These are phyloP conservation scores for Rhyzopertha dominica DNA, from an alignment of 1,140 invertebrate genomes.

Conservation along the genomic window DNA sequence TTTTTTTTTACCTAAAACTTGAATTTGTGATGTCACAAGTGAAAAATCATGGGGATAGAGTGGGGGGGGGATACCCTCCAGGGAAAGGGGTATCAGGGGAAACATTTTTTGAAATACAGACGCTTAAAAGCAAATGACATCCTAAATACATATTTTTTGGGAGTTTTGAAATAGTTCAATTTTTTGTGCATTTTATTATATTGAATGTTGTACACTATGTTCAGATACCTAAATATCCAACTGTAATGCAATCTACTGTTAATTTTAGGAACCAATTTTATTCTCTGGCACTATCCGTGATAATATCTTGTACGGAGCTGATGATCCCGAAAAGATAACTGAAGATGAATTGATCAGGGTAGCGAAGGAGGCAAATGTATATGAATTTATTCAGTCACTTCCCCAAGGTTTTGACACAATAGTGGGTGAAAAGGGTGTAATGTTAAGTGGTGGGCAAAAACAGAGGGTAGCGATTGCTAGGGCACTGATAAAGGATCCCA, in stretches of 20 bases:
- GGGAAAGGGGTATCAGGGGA: no score
- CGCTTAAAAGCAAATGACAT: no score
- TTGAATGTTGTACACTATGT: no score
- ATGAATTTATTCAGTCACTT: constrained; percentile 71
- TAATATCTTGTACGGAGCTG: constrained; percentile 78
- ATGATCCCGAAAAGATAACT: constrained; percentile 49
- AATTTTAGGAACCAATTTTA: constrained; percentile 71
- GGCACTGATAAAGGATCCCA: constrained; percentile 83
- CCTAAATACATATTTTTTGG: no score
- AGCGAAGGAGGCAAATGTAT: constrained; percentile 70
- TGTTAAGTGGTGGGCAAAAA: constrained; percentile 81
- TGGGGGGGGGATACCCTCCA: no score
- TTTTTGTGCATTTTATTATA: no score
- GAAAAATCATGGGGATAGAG: no score
- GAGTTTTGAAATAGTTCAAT: no score
- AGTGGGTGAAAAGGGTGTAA: constrained; percentile 75
- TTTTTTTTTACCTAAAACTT: no score
- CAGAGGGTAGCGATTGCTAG: constrained; percentile 86
- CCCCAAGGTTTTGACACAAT: constrained; percentile 69
- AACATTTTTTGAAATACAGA: no score
- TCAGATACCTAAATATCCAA: not conserved
- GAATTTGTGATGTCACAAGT: no score
- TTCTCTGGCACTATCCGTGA: constrained; percentile 74
- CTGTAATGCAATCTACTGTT: not conserved
- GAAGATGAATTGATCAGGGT: constrained; percentile 57